Evolutionary conservation across 2,888 invertebrate genomes (phyloP).

Genomic region (Chloroclystis v-ata): DNA sequence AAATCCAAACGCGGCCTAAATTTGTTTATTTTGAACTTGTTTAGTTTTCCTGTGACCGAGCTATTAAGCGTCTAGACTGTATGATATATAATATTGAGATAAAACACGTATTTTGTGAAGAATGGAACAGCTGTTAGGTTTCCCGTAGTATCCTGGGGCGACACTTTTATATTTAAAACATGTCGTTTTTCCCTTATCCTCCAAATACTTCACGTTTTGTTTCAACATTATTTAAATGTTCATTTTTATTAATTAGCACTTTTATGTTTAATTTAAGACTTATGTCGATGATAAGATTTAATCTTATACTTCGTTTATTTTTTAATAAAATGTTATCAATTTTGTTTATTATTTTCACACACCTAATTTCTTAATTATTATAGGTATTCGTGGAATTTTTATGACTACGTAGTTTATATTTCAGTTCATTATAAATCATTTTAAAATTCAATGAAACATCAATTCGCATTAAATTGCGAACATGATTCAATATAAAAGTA

Average conservation of each 20-base stretch:
- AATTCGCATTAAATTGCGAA: slow-evolving; percentile 2
- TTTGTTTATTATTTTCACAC: too few species aligned
- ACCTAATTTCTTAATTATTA: too few species aligned
- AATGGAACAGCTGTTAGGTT: slow-evolving; percentile 48
- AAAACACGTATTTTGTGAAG: slow-evolving; percentile 31
- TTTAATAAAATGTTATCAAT: too few species aligned
- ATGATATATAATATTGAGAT: slow-evolving; percentile 37
- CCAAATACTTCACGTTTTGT: too few species aligned
- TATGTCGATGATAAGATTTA: too few species aligned
- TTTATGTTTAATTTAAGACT: too few species aligned
- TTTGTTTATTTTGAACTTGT: background rate
- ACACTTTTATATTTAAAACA: slow-evolving; percentile 31
- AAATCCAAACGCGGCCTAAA: background rate
- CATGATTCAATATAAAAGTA: slow-evolving; percentile 15
- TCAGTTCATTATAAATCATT: background rate
- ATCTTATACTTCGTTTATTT: too few species aligned
- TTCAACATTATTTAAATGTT: too few species aligned
- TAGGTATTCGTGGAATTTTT: too few species aligned
- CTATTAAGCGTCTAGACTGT: slow-evolving; percentile 45
- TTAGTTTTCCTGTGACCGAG: slow-evolving; percentile 22
- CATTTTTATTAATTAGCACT: too few species aligned
- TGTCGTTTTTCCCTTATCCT: too few species aligned
- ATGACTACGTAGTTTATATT: too few species aligned
- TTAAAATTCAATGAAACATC: background rate
- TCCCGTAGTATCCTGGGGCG: slow-evolving; percentile 33